Base-by-base conservation (phyloP, 2,888 invertebrate genomes). In the Galerucella nymphaeae region DNA sequence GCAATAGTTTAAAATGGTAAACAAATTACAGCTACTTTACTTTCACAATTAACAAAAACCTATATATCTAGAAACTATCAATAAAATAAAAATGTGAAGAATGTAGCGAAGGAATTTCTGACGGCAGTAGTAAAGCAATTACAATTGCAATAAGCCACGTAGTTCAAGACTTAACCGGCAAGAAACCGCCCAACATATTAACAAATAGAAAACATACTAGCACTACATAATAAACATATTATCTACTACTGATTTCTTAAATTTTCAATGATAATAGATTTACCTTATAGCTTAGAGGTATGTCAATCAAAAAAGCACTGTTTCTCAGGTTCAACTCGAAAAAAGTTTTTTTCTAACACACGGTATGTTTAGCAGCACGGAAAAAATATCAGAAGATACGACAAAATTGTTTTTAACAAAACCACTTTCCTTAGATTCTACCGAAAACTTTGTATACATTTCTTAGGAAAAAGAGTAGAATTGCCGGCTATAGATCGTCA, bases 391-490 rank as follows among this genome's bases (percentile, higher is more conserved):
- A 70, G 83, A 83, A 76, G 83, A 74, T 83, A 84, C 83, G 78
- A 82, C 77, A 78, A 83, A 82, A 80, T 82, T 80, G 82, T 83
- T 83, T 80, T 81, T 82, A 81, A 84, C 82, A 79, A 84, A 84
- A 83, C 85, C 84, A 85, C 86, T 84, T 83, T 85, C 84, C 84
- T 86, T 85, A 81, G 80, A 81, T 83, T 85, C 82, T 80, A 83
- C 83, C 79, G 83, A 82, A 84, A 85, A 84, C 85, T 85, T 84
- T 84, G 86, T 86, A 86, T 86, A 86, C 86, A 87, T 87, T 83
- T 73, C 85, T 84, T 84, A 82, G 73, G 68, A 72, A 66, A 74
- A 75, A 66, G 70, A 74, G 76, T 16, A 42, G 41, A 18, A 18
- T 62, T 72, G 74, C 76, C 74, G 75, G 76, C 71, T 74, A 76